Base-by-base conservation (phyloP, 92 coral and sea anemone genomes). In the Phenganax marumi region DNA sequence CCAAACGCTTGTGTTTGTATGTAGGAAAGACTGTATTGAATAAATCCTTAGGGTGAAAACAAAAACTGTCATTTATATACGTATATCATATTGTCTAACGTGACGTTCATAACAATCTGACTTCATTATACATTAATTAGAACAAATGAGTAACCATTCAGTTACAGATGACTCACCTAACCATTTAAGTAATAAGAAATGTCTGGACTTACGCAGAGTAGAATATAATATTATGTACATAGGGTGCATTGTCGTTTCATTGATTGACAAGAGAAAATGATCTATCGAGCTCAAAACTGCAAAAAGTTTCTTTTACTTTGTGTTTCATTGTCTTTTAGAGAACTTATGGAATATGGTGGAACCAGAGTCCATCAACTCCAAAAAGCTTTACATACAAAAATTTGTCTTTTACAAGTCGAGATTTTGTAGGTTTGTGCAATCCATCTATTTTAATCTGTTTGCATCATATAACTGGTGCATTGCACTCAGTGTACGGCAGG, bases 321-420 rank as follows among this genome's bases (percentile, higher is more conserved):
- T 56, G 63, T 26, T 2, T 25, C 62, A 78, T 14, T 48, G 52
- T 84, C 50, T 50, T 61, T 53, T 65, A 95, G 98, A 85, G 98
- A 70, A 87, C 96, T 1, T 95, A 95, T 86, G 98, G 98, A 0
- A 88, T 87, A 26, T 95, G 98, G 98, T 95, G 98, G 98, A 57
- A 70, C 16, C 47, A 58, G 22, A 85, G 91, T 48, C 97, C 98
- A 63, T 95, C 98, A 18, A 85, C 86, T 51, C 93, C 86, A 33
- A 60, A 68, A 21, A 86, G 60, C 19, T 66, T 95, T 52, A 84
- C 73, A 73, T 86, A 81, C 47, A 64, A 91, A 68, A 60, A 84
- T 19, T 39, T 50, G 8, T 57, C 55, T 65, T 83, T 92, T 39
- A 84, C 76, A 23, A 92, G 97, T 84, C 91, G 89, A 24, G 98